Conservation (phyloP, 2,797 vertebrate genomes). For the Uromys caudimaculatus region DNA sequence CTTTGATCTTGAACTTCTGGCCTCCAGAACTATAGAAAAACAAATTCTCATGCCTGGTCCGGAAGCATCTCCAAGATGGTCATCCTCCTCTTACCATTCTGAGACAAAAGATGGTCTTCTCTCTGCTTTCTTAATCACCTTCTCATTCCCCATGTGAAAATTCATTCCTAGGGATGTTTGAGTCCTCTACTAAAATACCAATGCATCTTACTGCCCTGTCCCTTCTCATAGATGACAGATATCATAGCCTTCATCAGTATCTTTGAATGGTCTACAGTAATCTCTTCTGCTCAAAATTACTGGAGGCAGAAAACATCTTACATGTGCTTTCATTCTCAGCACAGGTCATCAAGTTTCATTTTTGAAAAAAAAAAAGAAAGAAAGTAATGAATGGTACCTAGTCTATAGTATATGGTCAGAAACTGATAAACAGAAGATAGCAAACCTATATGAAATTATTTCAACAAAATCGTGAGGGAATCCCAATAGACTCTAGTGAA, state of each 20-base stretch:
- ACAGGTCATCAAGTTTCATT: background rate
- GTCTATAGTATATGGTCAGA: background rate
- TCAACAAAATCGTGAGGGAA: background rate
- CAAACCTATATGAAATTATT: slow-evolving; percentile 9
- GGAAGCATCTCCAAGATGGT: background rate
- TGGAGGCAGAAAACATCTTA: background rate
- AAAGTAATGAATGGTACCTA: background rate
- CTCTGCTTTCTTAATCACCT: background rate
- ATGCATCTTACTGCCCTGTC: background rate
- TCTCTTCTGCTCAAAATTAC: background rate
- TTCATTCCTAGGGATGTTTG: background rate
- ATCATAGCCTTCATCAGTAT: background rate
- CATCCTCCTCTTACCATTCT: background rate
- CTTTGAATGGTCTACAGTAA: slow-evolving; percentile 28
- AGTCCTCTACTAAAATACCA: background rate
- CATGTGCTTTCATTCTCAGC: background rate
- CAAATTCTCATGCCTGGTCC: background rate
- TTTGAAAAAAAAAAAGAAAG: slow-evolving; percentile 16
- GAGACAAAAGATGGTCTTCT: background rate
- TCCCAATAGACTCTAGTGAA: background rate
- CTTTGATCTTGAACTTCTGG: background rate
- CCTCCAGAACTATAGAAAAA: background rate
- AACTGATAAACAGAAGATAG: slow-evolving; percentile 38
- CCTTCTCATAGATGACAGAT: background rate
- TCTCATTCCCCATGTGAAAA: background rate